Evolutionary conservation across 2,888 invertebrate genomes (phyloP), one percentile per base, ranked within the genome.

Genomic region (Lasioglossum vierecki): DNA sequence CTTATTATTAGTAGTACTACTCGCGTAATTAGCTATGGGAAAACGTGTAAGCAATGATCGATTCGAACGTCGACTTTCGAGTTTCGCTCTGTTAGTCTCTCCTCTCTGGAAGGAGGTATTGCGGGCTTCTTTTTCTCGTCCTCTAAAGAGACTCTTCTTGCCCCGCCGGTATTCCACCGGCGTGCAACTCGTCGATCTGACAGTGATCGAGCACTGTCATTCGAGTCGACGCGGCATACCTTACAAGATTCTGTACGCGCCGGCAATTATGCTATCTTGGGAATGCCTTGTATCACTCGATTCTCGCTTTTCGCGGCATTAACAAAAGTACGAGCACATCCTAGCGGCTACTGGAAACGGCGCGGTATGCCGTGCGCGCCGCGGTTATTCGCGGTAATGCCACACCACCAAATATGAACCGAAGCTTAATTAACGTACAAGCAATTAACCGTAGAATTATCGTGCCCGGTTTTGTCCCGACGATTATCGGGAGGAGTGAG

Each of bases 141-240:
- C 82, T 74, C 87, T 86, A 91, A 90, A 89, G 91, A 91, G 86
- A 82, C 82, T 83, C 85, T 90, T 89, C 88, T 90, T 91, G 88
- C 86, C 86, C 39, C 81, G 90, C 74, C 83, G 90, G 89, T 88
- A 88, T 90, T 91, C 91, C 85, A 82, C 77, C 88, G 78, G 83
- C 71, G 81, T 79, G 84, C 89, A 85, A 80, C 90, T 63, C 90
- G 90, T 87, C 89, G 88, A 89, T 89, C 85, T 87, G 90, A 92
- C 92, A 92, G 91, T 92, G 91, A 91, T 91, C 91, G 92, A 91
- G 91, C 83, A 91, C 91, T 91, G 91, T 91, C 91, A 91, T 91
- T 91, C 91, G 88, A 85, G 72, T 82, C 83, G 87, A 88, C 90
- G 82, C 82, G 86, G 88, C 91, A 91, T 91, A 89, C 89, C 92